Conservation (phyloP, 1,140 invertebrate species). For the Marisa cornuarietis region DNA sequence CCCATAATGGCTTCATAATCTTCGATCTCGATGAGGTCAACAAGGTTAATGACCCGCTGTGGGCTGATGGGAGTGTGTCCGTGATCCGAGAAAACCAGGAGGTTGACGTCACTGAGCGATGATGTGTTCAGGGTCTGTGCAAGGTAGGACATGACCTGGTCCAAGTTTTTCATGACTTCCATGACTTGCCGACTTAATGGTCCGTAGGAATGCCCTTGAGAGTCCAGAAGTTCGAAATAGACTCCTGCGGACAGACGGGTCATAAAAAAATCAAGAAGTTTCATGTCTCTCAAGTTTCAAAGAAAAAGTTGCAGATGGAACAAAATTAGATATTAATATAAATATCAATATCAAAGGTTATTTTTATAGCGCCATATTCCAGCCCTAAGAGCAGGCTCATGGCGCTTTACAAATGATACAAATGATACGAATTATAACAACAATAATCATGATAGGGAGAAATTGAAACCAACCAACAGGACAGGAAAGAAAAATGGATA, state of each 20-base stretch:
- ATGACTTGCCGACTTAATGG: constrained; percentile 37
- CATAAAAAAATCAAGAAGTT: not conserved
- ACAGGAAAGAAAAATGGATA: too few species aligned
- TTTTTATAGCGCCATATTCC: too few species aligned
- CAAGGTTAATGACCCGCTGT: constrained; percentile 53
- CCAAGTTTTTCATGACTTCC: constrained; percentile 42
- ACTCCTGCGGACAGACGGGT: constrained; percentile 36
- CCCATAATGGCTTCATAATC: constrained; percentile 56
- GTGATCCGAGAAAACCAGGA: constrained; percentile 68
- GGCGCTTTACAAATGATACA: too few species aligned
- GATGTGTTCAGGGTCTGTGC: constrained; percentile 32
- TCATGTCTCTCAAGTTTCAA: not conserved
- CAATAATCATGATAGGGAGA: too few species aligned
- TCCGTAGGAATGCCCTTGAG: constrained; percentile 51
- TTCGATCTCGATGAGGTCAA: constrained; percentile 42
- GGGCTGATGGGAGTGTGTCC: constrained; percentile 63
- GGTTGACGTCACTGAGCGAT: constrained; percentile 52
- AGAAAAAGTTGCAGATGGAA: too few species aligned
- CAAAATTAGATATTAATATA: too few species aligned
- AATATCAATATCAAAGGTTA: too few species aligned
- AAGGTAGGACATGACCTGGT: constrained; percentile 49
- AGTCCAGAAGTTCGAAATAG: constrained; percentile 52
- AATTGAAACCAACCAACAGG: too few species aligned
- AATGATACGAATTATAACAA: too few species aligned
- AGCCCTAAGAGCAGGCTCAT: too few species aligned